Conservation (phyloP, 2,888 invertebrate species). For the Trachelus tabidus region DNA sequence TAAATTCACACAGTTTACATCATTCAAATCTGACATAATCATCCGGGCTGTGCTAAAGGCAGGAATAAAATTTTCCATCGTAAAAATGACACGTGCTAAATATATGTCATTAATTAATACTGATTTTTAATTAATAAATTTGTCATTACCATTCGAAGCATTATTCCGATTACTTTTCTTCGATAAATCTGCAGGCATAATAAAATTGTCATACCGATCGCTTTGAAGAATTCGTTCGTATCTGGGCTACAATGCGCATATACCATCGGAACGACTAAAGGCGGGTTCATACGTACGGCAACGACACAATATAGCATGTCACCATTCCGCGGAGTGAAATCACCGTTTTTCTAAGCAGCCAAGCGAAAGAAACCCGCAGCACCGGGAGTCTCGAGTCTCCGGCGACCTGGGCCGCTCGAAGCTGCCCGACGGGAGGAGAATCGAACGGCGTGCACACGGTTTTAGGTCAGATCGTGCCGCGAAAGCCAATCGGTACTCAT, state of each 20-base stretch:
- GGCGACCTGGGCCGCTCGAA: slow-evolving; percentile 8
- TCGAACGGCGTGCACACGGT: slow-evolving; percentile 48
- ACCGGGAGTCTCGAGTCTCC: slow-evolving; percentile 13
- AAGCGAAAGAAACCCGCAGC: slow-evolving; percentile 37
- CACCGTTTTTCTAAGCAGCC: slow-evolving; percentile 54
- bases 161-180: too few relatives aligned
- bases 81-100: too few relatives aligned
- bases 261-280: too few relatives aligned
- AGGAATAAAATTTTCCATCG: too few relatives aligned
- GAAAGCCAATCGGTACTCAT: slow-evolving; percentile 59
- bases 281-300: background rate
- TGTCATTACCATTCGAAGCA: too few relatives aligned
- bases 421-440: slow-evolving; percentile 20
- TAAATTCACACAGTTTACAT: too few relatives aligned
- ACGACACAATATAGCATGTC: slow-evolving; percentile 44
- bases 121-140: too few relatives aligned
- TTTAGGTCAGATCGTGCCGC: slow-evolving; percentile 64
- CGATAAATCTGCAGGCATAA: too few relatives aligned
- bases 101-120: too few relatives aligned
- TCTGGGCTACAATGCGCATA: background rate
- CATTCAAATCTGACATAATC: too few relatives aligned
- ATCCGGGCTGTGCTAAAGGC: too few relatives aligned
- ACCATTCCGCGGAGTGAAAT: slow-evolving; percentile 61
- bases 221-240: background rate
- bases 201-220: background rate